phyloP scores from a whole-genome alignment of 23 tunicate genomes.

The Botrylloides violaceus region DNA sequence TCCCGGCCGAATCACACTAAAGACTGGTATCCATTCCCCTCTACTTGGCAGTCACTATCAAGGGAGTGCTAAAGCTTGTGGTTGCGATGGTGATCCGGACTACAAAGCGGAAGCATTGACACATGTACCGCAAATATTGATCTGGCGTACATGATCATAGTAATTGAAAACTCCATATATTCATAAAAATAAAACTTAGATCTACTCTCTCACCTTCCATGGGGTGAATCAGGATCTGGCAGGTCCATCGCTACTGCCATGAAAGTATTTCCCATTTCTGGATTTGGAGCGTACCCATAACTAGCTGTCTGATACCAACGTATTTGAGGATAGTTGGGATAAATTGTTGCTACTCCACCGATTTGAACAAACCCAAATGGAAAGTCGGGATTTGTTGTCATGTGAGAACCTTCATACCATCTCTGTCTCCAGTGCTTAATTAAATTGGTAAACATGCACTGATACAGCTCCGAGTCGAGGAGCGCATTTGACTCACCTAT shows the following conservation, averaged over 20 bases:
- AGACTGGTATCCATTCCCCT: too few relatives aligned
- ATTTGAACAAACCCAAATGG: constrained; percentile 86
- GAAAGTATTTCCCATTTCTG: constrained; percentile 58
- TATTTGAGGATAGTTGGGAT: constrained; percentile 22
- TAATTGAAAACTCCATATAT: too few relatives aligned
- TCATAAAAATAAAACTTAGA: too few relatives aligned
- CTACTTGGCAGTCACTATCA: too few relatives aligned
- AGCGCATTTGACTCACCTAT: constrained; percentile 49
- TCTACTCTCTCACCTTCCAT: too few relatives aligned
- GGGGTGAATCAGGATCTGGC: constrained; percentile 59
- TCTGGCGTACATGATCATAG: too few relatives aligned
- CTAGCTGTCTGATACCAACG: constrained; percentile 90
- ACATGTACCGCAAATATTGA: too few relatives aligned
- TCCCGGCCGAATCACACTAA: too few relatives aligned
- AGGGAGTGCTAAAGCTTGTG: too few relatives aligned
- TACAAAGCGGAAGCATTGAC: too few relatives aligned
- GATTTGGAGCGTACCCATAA: constrained; percentile 64
- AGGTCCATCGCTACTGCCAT: constrained; percentile 94
- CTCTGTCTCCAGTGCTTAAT: constrained; percentile 59
- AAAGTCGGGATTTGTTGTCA: constrained; percentile 40
- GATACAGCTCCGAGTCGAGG: constrained; percentile 31
- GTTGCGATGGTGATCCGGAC: too few relatives aligned
- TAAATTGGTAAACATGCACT: constrained; percentile 68
- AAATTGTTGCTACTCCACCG: constrained; percentile 3
- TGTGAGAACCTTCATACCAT: constrained; percentile 57